phyloP scores from a whole-genome alignment of 2,888 invertebrate genomes.

The Drosophila macrospina region DNA sequence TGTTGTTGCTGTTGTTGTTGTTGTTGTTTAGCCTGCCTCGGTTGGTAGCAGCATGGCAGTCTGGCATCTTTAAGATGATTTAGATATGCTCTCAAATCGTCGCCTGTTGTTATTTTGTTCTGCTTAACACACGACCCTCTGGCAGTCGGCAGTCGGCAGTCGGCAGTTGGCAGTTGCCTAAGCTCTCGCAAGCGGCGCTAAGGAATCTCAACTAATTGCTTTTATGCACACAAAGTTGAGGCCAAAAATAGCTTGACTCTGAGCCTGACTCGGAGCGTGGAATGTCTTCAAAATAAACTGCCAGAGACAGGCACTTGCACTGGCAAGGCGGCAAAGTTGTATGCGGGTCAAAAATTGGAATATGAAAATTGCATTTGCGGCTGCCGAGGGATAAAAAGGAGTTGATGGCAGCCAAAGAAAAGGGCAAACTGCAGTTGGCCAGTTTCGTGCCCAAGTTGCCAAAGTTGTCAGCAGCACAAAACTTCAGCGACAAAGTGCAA shows the following conservation, averaged over 20 bases:
- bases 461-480: conserved; percentile 76
- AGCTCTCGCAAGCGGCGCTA: conserved; percentile 23
- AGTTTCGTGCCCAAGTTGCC: conserved; percentile 17
- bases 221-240: conserved; percentile 44
- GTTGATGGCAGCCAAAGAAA: conserved; percentile 19
- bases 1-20: conserved; percentile 11
- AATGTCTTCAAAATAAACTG: conserved; percentile 40
- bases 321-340: conserved; percentile 13
- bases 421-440: conserved; percentile 67
- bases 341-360: conserved; percentile 33
- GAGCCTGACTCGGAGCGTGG: background rate
- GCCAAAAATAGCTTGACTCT: conserved; percentile 17
- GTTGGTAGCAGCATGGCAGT: background rate
- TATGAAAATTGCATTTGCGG: conserved; percentile 63
- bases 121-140: conserved; percentile 24
- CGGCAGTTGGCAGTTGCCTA: conserved; percentile 16
- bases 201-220: conserved; percentile 74
- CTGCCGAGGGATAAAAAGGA: conserved; percentile 2
- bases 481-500: conserved; percentile 80
- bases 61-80: conserved; percentile 41
- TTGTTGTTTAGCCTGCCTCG: background rate
- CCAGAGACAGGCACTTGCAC: conserved; percentile 22
- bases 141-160: background rate
- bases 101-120: conserved; percentile 40
- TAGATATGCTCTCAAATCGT: conserved; percentile 25